These are phyloP conservation scores for Chymomyza procnemis DNA, from an alignment of 2,888 invertebrate genomes.

Conservation along the genomic window DNA sequence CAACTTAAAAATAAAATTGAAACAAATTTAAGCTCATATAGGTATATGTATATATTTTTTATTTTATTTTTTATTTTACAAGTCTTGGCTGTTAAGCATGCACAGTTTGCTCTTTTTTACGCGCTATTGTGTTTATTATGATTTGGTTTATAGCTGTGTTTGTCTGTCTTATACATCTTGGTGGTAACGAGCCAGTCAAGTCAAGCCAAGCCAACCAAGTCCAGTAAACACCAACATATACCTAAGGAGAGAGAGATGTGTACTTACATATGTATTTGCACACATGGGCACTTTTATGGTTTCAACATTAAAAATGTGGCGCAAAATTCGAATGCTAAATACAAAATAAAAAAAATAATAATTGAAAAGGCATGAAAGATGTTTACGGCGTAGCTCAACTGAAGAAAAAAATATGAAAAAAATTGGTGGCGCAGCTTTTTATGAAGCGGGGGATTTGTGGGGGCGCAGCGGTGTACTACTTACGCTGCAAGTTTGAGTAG, in stretches of 20 bases:
- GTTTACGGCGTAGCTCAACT: background rate
- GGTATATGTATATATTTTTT: background rate
- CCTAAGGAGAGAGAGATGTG: background rate
- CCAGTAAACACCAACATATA: conserved; percentile 30
- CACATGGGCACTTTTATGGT: conserved; percentile 37
- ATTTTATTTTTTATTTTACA: conserved; percentile 25
- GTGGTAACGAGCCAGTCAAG: conserved; percentile 55
- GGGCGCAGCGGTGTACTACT: background rate
- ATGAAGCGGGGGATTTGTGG: conserved; percentile 7
- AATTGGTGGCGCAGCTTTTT: conserved; percentile 14
- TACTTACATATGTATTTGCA: conserved; percentile 19
- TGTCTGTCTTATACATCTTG: conserved; percentile 17
- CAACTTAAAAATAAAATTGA: conserved; percentile 54
- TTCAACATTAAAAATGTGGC: conserved; percentile 49
- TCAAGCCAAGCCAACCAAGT: conserved; percentile 32
- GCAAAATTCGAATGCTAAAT: conserved; percentile 57
- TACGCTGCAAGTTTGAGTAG: conserved; percentile 1
- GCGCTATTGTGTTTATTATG: conserved; percentile 42
- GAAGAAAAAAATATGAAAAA: conserved; percentile 21
- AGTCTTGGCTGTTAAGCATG: conserved; percentile 21
- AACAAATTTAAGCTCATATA: conserved; percentile 57
- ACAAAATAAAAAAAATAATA: conserved; percentile 20
- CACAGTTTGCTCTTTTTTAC: conserved; percentile 15
- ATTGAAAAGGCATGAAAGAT: conserved; percentile 62
- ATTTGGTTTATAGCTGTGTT: background rate